phyloP scores from a whole-genome alignment of 2,113 vertebrate species.

The Abramis brama region DNA sequence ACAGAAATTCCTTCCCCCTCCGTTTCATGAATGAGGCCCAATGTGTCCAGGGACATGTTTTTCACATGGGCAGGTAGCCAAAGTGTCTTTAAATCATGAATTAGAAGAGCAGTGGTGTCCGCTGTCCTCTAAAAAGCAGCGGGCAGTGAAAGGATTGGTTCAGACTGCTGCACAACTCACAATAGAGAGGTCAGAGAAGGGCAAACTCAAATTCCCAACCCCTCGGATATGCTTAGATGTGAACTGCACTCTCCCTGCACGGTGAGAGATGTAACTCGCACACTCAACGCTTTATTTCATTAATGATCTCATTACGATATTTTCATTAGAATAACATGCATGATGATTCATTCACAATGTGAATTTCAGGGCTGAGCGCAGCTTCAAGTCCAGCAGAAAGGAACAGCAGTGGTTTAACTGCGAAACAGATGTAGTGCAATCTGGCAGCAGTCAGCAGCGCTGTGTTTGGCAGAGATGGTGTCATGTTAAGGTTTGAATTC shows the following conservation, averaged over 20 bases:
- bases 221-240: neutral
- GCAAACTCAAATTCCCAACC: slow-evolving; percentile 33
- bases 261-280: too few species aligned
- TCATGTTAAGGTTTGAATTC: slow-evolving; percentile 17
- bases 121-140: slow-evolving; percentile 10
- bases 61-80: slow-evolving; percentile 10
- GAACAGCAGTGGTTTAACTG: neutral
- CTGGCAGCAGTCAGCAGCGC: slow-evolving; percentile 9
- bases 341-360: neutral
- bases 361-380: neutral
- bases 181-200: slow-evolving; percentile 49
- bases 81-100: neutral
- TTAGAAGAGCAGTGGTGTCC: neutral
- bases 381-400: neutral
- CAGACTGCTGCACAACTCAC: slow-evolving; percentile 31
- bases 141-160: slow-evolving; percentile 8
- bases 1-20: neutral
- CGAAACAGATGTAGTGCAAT: slow-evolving; percentile 34
- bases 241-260: neutral
- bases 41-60: slow-evolving; percentile 1
- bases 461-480: slow-evolving; percentile 21
- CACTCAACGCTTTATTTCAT: neutral
- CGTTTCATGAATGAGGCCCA: neutral
- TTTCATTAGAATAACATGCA: neutral
- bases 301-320: too few species aligned